A percentile compares a stretch with the other conserved stretches of the same genome.
Evolutionary conservation across 2,888 invertebrate genomes (phyloP).

Genomic region (Tenthredo mesomela): DNA sequence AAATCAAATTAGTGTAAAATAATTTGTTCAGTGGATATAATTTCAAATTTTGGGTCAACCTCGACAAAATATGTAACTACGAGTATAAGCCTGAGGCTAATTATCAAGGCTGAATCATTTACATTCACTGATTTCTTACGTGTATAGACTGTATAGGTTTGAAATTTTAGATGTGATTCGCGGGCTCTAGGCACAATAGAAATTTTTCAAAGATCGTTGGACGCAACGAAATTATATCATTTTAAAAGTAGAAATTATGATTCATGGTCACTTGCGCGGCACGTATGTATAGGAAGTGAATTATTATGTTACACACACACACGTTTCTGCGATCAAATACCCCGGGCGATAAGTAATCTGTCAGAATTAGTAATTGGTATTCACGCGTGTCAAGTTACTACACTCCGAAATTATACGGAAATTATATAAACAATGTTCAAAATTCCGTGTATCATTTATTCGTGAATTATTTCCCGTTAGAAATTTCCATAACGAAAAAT

Average conservation of each 20-base stretch:
- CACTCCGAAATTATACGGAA: background rate
- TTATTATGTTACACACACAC: background rate
- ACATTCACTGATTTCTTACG: slow-evolving; percentile 28
- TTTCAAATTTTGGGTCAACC: slow-evolving; percentile 39
- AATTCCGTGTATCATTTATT: background rate
- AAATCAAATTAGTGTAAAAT: background rate
- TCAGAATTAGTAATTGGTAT: background rate
- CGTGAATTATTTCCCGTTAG: background rate
- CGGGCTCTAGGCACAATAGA: background rate
- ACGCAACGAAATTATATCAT: background rate
- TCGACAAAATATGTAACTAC: slow-evolving; percentile 28
- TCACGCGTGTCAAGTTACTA: background rate
- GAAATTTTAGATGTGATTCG: background rate
- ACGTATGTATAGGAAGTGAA: background rate
- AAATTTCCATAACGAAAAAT: no score
- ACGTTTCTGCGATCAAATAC: background rate
- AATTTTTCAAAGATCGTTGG: background rate
- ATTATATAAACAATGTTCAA: background rate
- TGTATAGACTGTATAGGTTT: background rate
- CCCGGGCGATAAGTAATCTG: background rate
- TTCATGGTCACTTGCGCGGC: background rate
- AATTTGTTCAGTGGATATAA: background rate
- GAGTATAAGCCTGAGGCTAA: slow-evolving; percentile 3
- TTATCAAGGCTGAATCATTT: slow-evolving; percentile 29
- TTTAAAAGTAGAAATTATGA: background rate